Conservation (phyloP, 2,888 invertebrate genomes). For the Fragum sueziense region DNA sequence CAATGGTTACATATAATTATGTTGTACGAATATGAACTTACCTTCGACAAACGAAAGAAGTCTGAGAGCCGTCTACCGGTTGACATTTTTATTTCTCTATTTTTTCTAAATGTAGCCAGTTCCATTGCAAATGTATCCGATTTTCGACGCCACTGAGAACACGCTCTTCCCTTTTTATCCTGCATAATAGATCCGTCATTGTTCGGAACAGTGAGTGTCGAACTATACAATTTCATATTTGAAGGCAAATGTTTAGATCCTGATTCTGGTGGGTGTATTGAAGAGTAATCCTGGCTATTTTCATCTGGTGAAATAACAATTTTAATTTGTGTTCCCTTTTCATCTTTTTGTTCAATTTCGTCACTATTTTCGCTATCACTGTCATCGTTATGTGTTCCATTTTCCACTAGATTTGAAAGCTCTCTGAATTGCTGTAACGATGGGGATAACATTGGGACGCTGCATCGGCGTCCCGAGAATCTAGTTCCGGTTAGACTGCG, state of each 20-base stretch:
- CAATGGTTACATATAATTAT: too few species aligned
- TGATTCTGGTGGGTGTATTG: too few species aligned
- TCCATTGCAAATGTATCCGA: conserved; percentile 25
- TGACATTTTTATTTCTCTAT: conserved; percentile 9
- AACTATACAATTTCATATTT: not conserved
- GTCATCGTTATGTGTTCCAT: not conserved
- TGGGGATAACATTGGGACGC: not conserved
- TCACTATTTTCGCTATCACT: not conserved
- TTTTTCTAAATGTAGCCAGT: conserved; percentile 7
- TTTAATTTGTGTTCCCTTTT: too few species aligned
- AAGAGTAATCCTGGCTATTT: too few species aligned
- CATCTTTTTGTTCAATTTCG: not conserved
- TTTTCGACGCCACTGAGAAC: conserved; percentile 8
- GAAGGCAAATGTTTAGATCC: not conserved
- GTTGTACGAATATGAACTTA: not conserved
- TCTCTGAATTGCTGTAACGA: not conserved
- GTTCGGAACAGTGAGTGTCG: not conserved
- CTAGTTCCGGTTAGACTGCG: conserved; percentile 3
- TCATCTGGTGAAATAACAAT: too few species aligned
- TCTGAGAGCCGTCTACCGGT: conserved; percentile 31
- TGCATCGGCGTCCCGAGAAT: conserved; percentile 10
- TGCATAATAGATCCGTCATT: not conserved
- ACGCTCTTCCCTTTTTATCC: not conserved
- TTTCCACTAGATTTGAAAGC: not conserved
- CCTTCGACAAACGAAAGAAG: not conserved